phyloP scores from a whole-genome alignment of 2,797 vertebrate genomes.

The Sandelia bainsii region DNA sequence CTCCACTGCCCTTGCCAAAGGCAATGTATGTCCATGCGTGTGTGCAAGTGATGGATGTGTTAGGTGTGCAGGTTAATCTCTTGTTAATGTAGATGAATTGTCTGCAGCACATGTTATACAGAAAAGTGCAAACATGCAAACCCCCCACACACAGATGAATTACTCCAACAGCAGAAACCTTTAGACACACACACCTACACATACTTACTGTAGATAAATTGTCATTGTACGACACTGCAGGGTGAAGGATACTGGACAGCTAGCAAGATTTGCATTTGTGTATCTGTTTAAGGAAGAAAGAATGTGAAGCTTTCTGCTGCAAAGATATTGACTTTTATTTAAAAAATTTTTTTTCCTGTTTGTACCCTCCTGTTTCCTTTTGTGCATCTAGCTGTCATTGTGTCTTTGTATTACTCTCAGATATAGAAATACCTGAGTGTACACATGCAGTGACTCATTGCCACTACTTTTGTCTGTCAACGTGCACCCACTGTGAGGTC shows the following conservation, averaged over 20 bases:
- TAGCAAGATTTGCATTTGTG: conserved; percentile 21
- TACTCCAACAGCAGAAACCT: conserved; percentile 37
- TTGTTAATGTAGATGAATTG: conserved; percentile 82
- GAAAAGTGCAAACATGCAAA: conserved; percentile 49
- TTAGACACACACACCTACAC: conserved; percentile 37
- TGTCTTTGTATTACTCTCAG: conserved; percentile 8
- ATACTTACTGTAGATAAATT: conserved; percentile 36
- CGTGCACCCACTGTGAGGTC: conserved; percentile 31
- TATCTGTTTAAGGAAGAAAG: conserved; percentile 9
- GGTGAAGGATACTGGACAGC: conserved; percentile 56
- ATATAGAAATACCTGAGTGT: conserved; percentile 13
- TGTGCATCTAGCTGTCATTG: conserved; percentile 16
- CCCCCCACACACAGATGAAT: conserved; percentile 41
- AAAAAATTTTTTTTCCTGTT: conserved; percentile 10
- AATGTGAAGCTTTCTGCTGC: conserved; percentile 8
- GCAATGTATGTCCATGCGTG: conserved; percentile 17
- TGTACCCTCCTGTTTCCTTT: background rate
- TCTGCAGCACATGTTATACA: conserved; percentile 61
- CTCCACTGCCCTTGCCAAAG: conserved; percentile 67
- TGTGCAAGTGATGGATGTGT: conserved; percentile 73
- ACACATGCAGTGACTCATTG: conserved; percentile 27
- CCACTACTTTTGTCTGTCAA: conserved; percentile 39
- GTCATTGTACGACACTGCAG: conserved; percentile 26
- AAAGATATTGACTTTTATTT: background rate
- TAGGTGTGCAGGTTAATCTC: conserved; percentile 81